These are phyloP conservation scores for Ferrisia virgata DNA, from an alignment of 2,888 invertebrate species.

Conservation along the genomic window DNA sequence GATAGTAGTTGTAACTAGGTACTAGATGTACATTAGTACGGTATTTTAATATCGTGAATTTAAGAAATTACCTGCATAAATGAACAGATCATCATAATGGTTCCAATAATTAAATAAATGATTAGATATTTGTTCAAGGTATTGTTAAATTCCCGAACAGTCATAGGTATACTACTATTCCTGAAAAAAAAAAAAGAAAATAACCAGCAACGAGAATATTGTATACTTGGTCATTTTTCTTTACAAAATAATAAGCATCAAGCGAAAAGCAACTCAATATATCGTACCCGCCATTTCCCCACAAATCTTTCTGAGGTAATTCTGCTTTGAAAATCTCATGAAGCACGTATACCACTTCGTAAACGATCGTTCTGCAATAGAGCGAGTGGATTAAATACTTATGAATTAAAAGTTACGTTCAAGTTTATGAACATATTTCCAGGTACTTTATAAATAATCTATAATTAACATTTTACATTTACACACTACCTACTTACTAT, in stretches of 20 bases:
- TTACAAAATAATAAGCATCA: no score
- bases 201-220: background rate
- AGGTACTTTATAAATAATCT: no score
- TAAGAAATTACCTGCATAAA: constrained; percentile 26
- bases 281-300: background rate
- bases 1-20: no score
- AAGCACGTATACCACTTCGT: background rate
- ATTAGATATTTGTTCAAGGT: constrained; percentile 27
- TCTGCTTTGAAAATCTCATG: constrained; percentile 5
- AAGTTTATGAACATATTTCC: no score
- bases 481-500: no score
- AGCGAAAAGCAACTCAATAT: background rate
- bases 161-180: background rate
- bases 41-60: background rate
- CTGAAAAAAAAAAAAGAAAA: background rate
- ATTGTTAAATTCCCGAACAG: background rate
- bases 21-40: no score
- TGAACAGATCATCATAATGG: background rate
- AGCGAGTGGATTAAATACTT: background rate
- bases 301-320: constrained; percentile 13
- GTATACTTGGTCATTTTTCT: no score
- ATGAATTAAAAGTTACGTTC: background rate
- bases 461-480: no score
- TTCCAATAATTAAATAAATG: constrained; percentile 34
- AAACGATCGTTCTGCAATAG: background rate